Evolutionary conservation across 2,888 invertebrate genomes (phyloP).

Genomic region (Atethmia centrago): DNA sequence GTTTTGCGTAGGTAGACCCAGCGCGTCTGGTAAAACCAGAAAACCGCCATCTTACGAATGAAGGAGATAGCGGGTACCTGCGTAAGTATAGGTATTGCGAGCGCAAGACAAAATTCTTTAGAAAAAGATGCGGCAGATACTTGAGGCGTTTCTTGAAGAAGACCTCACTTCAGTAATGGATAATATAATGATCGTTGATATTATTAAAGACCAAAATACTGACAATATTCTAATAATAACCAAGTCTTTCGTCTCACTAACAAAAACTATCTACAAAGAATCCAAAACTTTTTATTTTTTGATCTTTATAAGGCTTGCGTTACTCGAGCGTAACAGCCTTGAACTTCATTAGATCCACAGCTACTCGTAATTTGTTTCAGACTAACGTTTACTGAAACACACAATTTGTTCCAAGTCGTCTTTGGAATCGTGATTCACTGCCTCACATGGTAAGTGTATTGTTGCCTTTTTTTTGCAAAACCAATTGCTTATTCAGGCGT

Average conservation of each 20-base stretch:
- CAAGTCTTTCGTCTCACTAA: background rate
- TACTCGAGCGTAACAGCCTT: constrained; percentile 32
- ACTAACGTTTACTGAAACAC: constrained; percentile 35
- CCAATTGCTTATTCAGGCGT: constrained; percentile 45
- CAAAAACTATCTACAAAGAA: background rate
- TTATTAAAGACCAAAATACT: background rate
- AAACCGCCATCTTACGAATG: constrained; percentile 53
- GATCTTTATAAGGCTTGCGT: background rate
- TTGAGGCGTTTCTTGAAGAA: background rate
- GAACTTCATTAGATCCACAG: constrained; percentile 39
- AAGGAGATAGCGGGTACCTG: constrained; percentile 43
- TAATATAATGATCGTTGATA: background rate
- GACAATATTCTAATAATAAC: background rate
- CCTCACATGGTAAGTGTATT: constrained; percentile 28
- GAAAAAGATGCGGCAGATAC: background rate
- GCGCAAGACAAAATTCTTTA: constrained; percentile 33
- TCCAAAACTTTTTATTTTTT: background rate
- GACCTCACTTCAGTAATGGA: background rate
- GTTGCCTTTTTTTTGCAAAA: constrained; percentile 28
- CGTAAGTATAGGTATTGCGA: constrained; percentile 25
- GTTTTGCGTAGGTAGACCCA: constrained; percentile 55
- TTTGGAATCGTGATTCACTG: constrained; percentile 47
- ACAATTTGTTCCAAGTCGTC: constrained; percentile 30
- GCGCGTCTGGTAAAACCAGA: constrained; percentile 57
- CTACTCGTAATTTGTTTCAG: constrained; percentile 42